A percentile compares a stretch with the other conserved stretches of the same genome.
Evolutionary conservation across 2,888 invertebrate genomes (phyloP).

Genomic region (Halictus ligatus): DNA sequence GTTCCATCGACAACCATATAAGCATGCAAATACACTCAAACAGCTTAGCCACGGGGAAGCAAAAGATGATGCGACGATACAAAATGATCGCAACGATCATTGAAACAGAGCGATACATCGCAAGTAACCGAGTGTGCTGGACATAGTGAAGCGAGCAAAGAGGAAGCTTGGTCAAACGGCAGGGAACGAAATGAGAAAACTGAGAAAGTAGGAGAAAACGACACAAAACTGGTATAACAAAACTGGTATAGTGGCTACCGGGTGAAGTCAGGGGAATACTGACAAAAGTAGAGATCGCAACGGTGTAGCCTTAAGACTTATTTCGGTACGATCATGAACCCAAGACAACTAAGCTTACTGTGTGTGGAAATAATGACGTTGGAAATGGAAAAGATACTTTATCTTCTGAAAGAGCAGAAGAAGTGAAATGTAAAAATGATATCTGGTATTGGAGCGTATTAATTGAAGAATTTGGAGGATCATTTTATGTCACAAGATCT

Average conservation of each 20-base stretch:
- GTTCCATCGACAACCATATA: neutral
- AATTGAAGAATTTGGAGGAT: neutral
- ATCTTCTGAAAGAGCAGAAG: neutral
- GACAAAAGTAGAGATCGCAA: slow-evolving; percentile 28
- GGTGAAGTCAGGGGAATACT: neutral
- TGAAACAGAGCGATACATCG: neutral
- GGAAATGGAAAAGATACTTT: neutral
- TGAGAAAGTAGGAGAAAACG: neutral
- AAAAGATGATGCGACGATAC: neutral
- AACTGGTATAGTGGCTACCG: neutral
- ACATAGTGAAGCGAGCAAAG: neutral
- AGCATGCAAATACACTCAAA: neutral
- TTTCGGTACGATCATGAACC: neutral
- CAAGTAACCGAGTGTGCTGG: neutral
- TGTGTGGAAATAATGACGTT: neutral
- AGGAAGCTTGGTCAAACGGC: neutral
- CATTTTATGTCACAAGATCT: too few species aligned
- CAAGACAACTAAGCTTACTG: neutral
- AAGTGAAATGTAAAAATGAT: neutral
- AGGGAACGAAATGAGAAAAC: neutral
- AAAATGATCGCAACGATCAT: neutral
- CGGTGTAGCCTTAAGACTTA: neutral
- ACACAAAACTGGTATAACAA: neutral
- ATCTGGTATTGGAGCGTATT: neutral
- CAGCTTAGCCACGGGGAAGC: neutral